Evolutionary conservation across 2,888 invertebrate genomes (phyloP).

Genomic region (Platycheirus albimanus): DNA sequence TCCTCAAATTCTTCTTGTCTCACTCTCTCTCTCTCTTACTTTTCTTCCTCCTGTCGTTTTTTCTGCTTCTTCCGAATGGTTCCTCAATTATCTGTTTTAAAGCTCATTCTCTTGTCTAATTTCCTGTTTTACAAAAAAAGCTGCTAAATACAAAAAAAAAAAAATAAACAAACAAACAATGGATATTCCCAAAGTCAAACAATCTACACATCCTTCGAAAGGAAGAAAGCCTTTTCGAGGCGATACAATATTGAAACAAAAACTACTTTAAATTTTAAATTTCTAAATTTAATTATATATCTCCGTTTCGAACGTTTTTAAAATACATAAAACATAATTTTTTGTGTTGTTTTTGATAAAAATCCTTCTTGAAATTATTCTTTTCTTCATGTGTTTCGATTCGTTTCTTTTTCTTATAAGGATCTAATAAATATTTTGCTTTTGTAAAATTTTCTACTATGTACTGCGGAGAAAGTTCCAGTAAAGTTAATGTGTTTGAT

Average conservation of each 20-base stretch:
- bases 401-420: too few species aligned
- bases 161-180: not conserved
- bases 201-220: too few species aligned
- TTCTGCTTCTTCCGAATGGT: not conserved
- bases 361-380: too few species aligned
- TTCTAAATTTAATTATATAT: conserved; percentile 33
- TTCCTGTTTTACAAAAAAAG: not conserved
- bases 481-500: too few species aligned
- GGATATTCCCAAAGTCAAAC: too few species aligned
- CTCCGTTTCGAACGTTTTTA: too few species aligned
- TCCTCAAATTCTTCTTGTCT: conserved; percentile 1
- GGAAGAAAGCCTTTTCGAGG: not conserved
- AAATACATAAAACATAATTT: too few species aligned
- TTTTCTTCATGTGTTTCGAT: too few species aligned
- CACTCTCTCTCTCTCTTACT: not conserved
- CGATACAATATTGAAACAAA: too few species aligned
- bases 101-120: conserved; percentile 16
- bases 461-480: conserved; percentile 7
- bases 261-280: too few species aligned
- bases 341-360: too few species aligned
- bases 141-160: conserved; percentile 13
- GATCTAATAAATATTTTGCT: conserved; percentile 15
- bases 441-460: conserved; percentile 39
- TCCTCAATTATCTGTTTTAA: not conserved
- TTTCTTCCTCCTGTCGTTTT: not conserved